Percentiles rank a stretch among this genome's conserved stretches.
Conservation (phyloP, 2,113 vertebrate genomes). For the Natator depressus region DNA sequence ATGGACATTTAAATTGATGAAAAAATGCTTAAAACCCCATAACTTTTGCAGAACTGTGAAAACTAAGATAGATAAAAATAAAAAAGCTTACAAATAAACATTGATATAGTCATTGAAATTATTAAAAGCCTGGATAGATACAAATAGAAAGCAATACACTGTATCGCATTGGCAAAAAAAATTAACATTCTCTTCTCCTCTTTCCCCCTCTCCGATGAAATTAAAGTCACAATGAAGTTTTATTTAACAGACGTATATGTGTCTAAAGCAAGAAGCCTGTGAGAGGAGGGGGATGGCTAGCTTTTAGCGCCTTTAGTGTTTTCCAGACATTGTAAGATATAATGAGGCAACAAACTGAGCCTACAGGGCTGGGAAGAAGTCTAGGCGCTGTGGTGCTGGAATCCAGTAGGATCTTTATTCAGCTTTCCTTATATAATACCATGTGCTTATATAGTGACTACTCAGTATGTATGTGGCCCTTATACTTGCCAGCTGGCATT, state of each 20-base stretch:
- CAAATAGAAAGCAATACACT: background rate
- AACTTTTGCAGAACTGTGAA: background rate
- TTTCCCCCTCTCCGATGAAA: background rate
- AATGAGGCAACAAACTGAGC: background rate
- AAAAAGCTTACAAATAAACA: background rate
- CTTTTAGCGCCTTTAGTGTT: background rate
- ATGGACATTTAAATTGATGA: background rate
- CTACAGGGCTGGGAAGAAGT: background rate
- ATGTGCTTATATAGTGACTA: background rate
- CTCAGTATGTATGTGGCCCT: background rate
- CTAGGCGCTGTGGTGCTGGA: background rate
- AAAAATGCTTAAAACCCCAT: background rate
- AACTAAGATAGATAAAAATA: background rate
- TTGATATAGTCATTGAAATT: background rate
- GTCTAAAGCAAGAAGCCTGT: background rate
- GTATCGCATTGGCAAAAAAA: background rate
- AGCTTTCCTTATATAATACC: background rate
- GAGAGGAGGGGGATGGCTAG: background rate
- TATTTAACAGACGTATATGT: too few relatives aligned
- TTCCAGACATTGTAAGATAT: background rate
- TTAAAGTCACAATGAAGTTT: background rate
- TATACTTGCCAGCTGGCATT: background rate
- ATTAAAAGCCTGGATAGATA: too few relatives aligned
- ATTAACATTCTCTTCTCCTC: background rate
- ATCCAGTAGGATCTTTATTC: background rate